A percentile compares a stretch with the other conserved stretches of the same genome.
phyloP scores from a whole-genome alignment of 2,888 invertebrate species.

The Dermolepida albohirtum region DNA sequence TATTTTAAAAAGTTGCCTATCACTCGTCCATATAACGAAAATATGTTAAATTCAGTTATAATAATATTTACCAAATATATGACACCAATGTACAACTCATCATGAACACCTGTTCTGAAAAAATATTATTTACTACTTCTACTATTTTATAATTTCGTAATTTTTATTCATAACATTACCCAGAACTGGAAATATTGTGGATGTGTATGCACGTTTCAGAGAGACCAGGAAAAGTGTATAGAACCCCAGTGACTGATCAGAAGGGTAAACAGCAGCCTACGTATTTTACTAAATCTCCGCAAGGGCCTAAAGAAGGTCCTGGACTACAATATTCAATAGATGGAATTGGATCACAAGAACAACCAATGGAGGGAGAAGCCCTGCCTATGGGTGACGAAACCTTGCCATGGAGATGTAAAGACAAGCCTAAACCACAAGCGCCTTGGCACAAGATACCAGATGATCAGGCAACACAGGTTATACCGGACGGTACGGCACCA shows the following conservation, averaged over 20 bases:
- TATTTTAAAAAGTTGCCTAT: too few relatives aligned
- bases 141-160: too few relatives aligned
- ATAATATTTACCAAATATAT: too few relatives aligned
- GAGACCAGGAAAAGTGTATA: conserved; percentile 66
- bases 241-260: conserved; percentile 62
- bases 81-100: too few relatives aligned
- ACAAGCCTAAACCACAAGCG: conserved; percentile 41
- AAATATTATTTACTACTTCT: too few relatives aligned
- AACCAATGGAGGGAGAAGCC: conserved; percentile 64
- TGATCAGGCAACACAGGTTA: conserved; percentile 35
- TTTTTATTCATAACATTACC: too few relatives aligned
- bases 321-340: conserved; percentile 57
- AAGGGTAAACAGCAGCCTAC: conserved; percentile 42
- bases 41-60: too few relatives aligned
- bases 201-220: conserved; percentile 62
- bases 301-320: conserved; percentile 52
- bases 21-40: too few relatives aligned
- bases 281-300: conserved; percentile 20
- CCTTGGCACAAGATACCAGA: conserved; percentile 32
- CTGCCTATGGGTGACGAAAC: conserved; percentile 69
- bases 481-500: conserved; percentile 54
- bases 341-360: conserved; percentile 53
- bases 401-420: conserved; percentile 67
- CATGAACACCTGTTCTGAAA: too few relatives aligned
- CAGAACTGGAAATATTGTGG: conserved; percentile 13